Conservation (phyloP, 2,113 vertebrate species). For the Redunca redunca region DNA sequence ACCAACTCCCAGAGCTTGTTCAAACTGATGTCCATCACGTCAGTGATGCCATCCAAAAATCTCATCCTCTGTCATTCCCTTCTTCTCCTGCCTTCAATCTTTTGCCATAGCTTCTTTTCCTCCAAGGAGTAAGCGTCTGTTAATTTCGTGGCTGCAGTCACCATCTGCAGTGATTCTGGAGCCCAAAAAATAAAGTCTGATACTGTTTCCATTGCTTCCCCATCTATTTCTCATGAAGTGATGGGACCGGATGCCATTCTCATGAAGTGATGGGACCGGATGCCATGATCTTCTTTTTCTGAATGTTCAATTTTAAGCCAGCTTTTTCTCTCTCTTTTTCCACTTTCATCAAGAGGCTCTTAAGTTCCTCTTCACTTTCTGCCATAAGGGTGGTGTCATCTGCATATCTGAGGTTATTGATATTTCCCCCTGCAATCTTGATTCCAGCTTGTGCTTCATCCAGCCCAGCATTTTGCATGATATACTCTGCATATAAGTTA, state of each 20-base stretch:
- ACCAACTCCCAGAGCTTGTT: background rate
- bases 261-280: background rate
- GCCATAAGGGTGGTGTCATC: background rate
- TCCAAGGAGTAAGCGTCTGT: background rate
- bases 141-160: background rate
- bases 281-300: background rate
- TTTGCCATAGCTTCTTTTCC: background rate
- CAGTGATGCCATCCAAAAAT: background rate
- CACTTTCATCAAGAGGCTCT: background rate
- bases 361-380: background rate
- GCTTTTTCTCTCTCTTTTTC: background rate
- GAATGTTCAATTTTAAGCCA: background rate
- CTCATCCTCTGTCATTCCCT: background rate
- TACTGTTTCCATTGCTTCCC: background rate
- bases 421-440: background rate
- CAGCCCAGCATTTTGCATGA: rapidly evolving
- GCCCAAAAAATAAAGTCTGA: background rate
- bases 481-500: background rate
- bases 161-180: background rate
- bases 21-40: background rate
- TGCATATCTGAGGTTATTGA: background rate
- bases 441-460: background rate
- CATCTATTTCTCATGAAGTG: background rate
- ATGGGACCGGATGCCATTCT: background rate
- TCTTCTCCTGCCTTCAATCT: background rate